Conservation (phyloP, 2,888 invertebrate genomes). For the Eristalis arbustorum region DNA sequence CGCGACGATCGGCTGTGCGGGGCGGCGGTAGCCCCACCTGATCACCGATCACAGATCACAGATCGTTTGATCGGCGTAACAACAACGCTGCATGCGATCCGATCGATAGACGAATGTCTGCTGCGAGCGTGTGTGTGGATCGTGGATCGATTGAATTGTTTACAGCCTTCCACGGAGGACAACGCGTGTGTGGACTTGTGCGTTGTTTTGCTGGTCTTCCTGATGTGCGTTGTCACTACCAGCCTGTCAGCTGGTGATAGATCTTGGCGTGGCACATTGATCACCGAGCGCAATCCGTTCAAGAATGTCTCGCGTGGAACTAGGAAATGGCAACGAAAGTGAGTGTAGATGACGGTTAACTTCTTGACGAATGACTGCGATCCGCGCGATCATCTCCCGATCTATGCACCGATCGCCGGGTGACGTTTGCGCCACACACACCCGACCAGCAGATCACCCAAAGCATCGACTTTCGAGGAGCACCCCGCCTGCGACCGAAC, state of each 20-base stretch:
- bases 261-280: slow-evolving; percentile 66
- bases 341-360: background rate
- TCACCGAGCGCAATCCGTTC: background rate
- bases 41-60: slow-evolving; percentile 6
- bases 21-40: slow-evolving; percentile 43
- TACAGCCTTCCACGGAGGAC: slow-evolving; percentile 47
- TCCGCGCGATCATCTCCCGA: background rate
- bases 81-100: slow-evolving; percentile 30
- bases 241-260: slow-evolving; percentile 52
- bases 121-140: background rate
- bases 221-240: slow-evolving; percentile 59
- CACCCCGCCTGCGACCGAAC: background rate
- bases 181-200: slow-evolving; percentile 10
- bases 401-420: slow-evolving; percentile 11
- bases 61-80: slow-evolving; percentile 49
- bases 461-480: slow-evolving; percentile 5
- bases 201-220: slow-evolving; percentile 51
- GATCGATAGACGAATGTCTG: slow-evolving; percentile 7
- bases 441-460: slow-evolving; percentile 44
- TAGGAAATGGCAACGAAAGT: background rate
- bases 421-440: slow-evolving; percentile 60
- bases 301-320: background rate
- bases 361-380: too few relatives aligned
- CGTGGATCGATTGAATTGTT: slow-evolving; percentile 59
- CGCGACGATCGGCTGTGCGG: too few relatives aligned